These are phyloP conservation scores for Bettongia penicillata DNA, from an alignment of 2,113 vertebrate species.

Conservation along the genomic window DNA sequence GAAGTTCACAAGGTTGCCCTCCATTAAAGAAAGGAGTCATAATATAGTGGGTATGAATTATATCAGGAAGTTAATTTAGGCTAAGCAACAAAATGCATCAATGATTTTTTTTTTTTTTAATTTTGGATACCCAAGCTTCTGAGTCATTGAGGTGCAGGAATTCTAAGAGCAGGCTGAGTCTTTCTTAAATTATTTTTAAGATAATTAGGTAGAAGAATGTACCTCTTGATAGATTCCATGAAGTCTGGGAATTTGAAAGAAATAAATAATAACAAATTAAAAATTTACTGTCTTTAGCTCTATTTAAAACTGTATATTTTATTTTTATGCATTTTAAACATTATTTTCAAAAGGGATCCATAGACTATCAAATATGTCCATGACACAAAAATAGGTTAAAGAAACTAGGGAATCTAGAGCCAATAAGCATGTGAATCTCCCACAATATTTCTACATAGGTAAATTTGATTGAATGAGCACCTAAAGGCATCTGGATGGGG, in stretches of 20 bases:
- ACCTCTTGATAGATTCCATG: background rate
- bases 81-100: background rate
- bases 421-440: background rate
- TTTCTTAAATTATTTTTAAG: background rate
- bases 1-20: background rate
- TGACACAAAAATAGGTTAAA: background rate
- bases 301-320: background rate
- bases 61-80: background rate
- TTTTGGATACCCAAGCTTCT: background rate
- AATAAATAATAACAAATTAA: background rate
- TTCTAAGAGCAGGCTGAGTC: background rate
- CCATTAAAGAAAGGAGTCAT: background rate
- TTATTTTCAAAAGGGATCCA: background rate
- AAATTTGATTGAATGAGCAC: background rate
- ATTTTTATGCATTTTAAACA: background rate
- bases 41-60: background rate
- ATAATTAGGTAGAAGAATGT: background rate
- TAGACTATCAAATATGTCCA: background rate
- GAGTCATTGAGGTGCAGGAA: background rate
- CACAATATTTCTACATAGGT: background rate
- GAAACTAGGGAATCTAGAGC: background rate
- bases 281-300: background rate
- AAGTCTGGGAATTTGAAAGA: background rate
- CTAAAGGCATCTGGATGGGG: accelerated
- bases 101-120: background rate